Conservation (phyloP, 2,113 vertebrate genomes). For the Pogona vitticeps region DNA sequence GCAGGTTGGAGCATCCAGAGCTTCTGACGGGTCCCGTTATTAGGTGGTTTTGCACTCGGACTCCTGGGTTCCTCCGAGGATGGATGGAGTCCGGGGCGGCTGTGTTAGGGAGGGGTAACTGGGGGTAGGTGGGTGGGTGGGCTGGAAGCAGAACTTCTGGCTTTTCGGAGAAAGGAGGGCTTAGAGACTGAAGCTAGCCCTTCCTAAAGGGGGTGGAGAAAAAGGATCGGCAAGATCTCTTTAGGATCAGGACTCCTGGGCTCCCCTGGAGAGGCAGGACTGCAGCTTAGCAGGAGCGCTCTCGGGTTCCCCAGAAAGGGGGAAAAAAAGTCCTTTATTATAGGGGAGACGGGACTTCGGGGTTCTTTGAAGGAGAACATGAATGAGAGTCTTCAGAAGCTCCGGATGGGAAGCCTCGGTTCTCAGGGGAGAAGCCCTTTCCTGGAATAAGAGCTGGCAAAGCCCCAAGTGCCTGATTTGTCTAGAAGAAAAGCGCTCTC, state of each 20-base stretch:
- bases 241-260: background rate
- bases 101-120: no score
- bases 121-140: no score
- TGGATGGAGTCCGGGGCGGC: no score
- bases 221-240: no score
- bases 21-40: no score
- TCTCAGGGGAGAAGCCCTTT: background rate
- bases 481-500: background rate
- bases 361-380: background rate
- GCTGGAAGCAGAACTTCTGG: no score
- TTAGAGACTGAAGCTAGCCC: background rate
- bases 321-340: background rate
- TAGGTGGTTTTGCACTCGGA: no score
- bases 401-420: background rate
- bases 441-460: background rate
- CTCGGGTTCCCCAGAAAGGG: background rate
- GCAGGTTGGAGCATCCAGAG: no score
- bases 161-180: background rate
- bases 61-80: no score
- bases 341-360: background rate
- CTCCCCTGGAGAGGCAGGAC: background rate
- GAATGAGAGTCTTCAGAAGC: background rate
- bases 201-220: background rate
- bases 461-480: background rate
- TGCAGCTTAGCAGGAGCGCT: background rate